Conservation (phyloP, 2,888 invertebrate genomes). For the Andrena flavipes region DNA sequence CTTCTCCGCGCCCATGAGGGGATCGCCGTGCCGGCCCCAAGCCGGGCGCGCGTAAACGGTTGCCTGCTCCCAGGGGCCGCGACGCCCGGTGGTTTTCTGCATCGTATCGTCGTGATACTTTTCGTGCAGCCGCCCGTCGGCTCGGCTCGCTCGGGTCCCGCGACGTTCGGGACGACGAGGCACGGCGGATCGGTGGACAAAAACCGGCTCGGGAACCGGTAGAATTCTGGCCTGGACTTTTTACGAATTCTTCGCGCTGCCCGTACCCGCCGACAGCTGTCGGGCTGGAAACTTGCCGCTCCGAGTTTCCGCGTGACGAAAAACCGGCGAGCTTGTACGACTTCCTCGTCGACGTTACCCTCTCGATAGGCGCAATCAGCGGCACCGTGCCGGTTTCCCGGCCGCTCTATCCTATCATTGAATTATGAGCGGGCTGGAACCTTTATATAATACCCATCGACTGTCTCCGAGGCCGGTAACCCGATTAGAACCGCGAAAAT, state of each 20-base stretch:
- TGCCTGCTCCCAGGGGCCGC: neutral
- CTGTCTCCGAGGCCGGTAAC: neutral
- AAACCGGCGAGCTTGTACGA: slow-evolving; percentile 41
- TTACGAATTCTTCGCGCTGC: slow-evolving; percentile 12
- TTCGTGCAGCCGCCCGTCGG: slow-evolving; percentile 13
- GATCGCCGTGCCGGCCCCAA: neutral
- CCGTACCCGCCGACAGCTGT: neutral
- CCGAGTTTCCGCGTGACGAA: slow-evolving; percentile 27
- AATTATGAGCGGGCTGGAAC: slow-evolving; percentile 56
- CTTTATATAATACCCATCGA: slow-evolving; percentile 54
- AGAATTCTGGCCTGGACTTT: slow-evolving; percentile 52
- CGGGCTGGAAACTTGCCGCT: slow-evolving; percentile 5
- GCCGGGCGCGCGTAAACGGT: neutral
- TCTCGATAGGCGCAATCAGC: slow-evolving; percentile 23
- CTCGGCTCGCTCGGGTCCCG: neutral
- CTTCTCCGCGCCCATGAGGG: slow-evolving; percentile 21
- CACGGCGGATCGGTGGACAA: slow-evolving; percentile 39
- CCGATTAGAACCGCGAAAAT: slow-evolving; percentile 34
- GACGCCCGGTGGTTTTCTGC: neutral
- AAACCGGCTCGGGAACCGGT: slow-evolving; percentile 68
- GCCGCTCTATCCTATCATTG: slow-evolving; percentile 51
- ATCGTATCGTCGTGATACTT: neutral
- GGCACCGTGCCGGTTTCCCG: slow-evolving; percentile 52
- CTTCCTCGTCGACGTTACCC: slow-evolving; percentile 27
- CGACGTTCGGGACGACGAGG: slow-evolving; percentile 5